phyloP scores from a whole-genome alignment of 2,797 vertebrate species.

The Enteromius paludinosus region DNA sequence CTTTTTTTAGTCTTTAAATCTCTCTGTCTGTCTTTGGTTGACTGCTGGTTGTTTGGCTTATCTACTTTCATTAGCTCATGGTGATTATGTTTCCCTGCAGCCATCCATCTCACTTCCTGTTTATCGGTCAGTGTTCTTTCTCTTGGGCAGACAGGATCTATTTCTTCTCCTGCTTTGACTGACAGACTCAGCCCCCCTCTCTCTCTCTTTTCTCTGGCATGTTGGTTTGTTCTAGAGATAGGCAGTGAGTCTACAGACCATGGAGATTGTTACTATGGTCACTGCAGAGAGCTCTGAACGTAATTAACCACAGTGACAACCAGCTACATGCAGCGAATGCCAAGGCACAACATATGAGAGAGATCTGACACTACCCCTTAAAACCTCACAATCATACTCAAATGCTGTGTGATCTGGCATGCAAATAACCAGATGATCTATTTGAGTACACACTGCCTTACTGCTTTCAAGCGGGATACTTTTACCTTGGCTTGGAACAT shows the following conservation, averaged over 20 bases:
- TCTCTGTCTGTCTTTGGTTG: slow-evolving; percentile 18
- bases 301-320: slow-evolving; percentile 34
- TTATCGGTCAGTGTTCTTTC: slow-evolving; percentile 28
- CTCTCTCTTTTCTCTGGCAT: slow-evolving; percentile 8
- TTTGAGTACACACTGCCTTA: neutral
- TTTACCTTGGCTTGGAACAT: neutral
- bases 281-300: slow-evolving; percentile 28
- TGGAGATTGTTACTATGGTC: slow-evolving; percentile 57
- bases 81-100: slow-evolving; percentile 33
- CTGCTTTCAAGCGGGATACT: neutral
- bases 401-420: neutral
- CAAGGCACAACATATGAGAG: neutral
- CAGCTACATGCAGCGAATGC: slow-evolving; percentile 23
- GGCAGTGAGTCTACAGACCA: slow-evolving; percentile 8
- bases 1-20: slow-evolving; percentile 17
- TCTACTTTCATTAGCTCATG: slow-evolving; percentile 26
- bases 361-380: neutral
- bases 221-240: slow-evolving; percentile 38
- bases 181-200: slow-evolving; percentile 21
- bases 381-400: neutral
- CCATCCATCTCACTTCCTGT: slow-evolving; percentile 35
- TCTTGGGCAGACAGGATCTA: neutral
- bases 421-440: neutral
- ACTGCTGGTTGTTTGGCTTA: slow-evolving; percentile 27
- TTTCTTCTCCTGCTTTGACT: slow-evolving; percentile 31